Evolutionary conservation across 30 jellyfish, hydroid and myxozoan species (phyloP), one percentile per base, ranked within the genome.

Genomic region (Calvadosia cruxmelitensis): DNA sequence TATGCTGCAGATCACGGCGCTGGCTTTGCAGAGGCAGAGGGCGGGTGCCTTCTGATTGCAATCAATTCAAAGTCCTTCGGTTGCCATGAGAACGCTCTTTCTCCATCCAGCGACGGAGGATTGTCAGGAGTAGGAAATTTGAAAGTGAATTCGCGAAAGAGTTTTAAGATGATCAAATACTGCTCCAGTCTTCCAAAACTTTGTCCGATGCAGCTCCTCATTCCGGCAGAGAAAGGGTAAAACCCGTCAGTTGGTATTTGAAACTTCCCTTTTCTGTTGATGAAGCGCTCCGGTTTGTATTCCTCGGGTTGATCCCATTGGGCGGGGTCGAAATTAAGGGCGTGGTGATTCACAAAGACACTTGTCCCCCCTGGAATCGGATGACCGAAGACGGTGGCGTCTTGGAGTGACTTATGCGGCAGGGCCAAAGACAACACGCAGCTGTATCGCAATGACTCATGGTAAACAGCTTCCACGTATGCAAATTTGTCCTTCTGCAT

Each of bases 221-320:
- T 20, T 5, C 57, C 57, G 20, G 15, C 57, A 42, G 15, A 10
- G 20, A 42, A 42, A 10, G 20, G 57, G 20, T 42, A 42, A 20
- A 42, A 42, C 10, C 20, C 15, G 10, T 42, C 57, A 42, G 57
- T 42, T 42, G 57, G 57, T 10, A 42, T 20, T 20, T 42, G 57
- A 20, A 42, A 42, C 57, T 42, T 42, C 15, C 57, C 57, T 42
- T 42, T 42, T 10, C 20, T 42, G 57, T 10, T 42, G 10, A 42
- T 42, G 57, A 42, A 42, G 20, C 57, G 57, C 20, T 42, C 57
- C 20, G 57, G 57, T 42, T 20, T 42, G 57, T 5, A 42, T 42
- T 42, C 57, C 57, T 42, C 57, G 10, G 57, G 57, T 42, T 42
- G 10, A 42, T 42, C 57, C 57, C 57, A 42, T 42, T 42, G 57